Evolutionary conservation across 2,797 vertebrate species (phyloP), one percentile per base, ranked within the genome.

Genomic region (Acrocephalus scirpaceus): DNA sequence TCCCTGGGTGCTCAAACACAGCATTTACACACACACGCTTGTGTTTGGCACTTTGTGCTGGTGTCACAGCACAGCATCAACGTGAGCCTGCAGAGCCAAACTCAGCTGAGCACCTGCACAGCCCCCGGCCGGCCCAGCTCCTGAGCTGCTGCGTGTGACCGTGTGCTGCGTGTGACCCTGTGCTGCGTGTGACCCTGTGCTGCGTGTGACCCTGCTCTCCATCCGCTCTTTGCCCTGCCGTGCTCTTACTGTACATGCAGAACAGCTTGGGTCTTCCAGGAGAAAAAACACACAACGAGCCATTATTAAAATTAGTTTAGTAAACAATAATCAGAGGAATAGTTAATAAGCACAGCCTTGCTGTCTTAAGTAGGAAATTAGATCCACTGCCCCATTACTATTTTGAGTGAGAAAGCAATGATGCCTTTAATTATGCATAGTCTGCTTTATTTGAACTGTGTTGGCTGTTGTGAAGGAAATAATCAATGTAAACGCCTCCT

Each of bases 351-450:
- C 85, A 91, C 34, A 86, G 93, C 91, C 90, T 87, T 94, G 93
- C 92, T 93, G 94, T 79, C 82, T 94, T 97, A 97, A 96, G 88
- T 81, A 91, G 95, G 95, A 97, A 97, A 97, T 97, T 97, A 97
- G 93, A 96, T 96, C 90, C 81, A 44, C 93, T 95, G 91, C 91
- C 82, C 92, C 95, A 95, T 96, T 97, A 94, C 96, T 96, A 67
- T 85, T 95, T 97, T 95, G 95, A 97, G 96, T 88, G 96, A 97
- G 96, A 96, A 96, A 94, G 95, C 95, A 95, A 92, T 81, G 86
- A 93, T 71, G 91, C 95, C 97, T 96, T 97, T 97, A 97, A 97
- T 97, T 97, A 97, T 97, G 97, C 96, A 97, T 95, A 93, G 93
- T 89, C 92, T 96, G 96, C 95, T 96, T 97, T 96, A 97, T 97